These are phyloP conservation scores for Microtus oregoni DNA, from an alignment of 2,113 vertebrate genomes.

Conservation along the genomic window DNA sequence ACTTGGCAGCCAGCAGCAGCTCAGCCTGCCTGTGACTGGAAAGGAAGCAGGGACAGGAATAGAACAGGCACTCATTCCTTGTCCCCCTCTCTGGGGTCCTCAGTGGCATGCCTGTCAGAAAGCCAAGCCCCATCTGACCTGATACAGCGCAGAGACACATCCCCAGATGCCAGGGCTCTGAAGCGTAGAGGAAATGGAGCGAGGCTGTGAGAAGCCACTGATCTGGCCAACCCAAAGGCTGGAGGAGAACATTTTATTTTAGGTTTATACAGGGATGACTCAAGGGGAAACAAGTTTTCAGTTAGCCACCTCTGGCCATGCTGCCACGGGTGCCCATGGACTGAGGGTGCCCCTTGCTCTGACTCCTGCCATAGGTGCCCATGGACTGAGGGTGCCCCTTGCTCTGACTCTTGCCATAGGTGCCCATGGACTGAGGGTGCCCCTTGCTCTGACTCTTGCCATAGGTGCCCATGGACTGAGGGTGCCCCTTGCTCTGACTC, in stretches of 20 bases:
- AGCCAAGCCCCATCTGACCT: not conserved
- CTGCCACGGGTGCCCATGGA: not conserved
- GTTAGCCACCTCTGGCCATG: not conserved
- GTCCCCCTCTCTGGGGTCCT: conserved; percentile 56
- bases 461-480: too few species aligned
- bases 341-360: not conserved
- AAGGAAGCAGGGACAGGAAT: conserved; percentile 64
- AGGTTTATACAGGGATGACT: not conserved
- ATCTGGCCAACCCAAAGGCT: not conserved
- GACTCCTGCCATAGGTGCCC: not conserved
- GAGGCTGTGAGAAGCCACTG: not conserved
- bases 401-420: not conserved
- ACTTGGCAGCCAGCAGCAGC: not conserved
- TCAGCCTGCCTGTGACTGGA: conserved; percentile 41
- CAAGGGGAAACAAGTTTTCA: not conserved
- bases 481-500: not conserved
- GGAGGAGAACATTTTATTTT: not conserved
- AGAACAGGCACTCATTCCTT: conserved; percentile 14
- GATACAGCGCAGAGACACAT: not conserved
- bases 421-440: too few species aligned
- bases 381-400: not conserved
- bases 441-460: not conserved
- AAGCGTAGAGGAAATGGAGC: not conserved
- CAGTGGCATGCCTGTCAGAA: conserved; percentile 34
- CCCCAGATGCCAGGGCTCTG: not conserved